Percentiles rank a stretch among this genome's conserved stretches.
phyloP scores from a whole-genome alignment of 2,888 invertebrate genomes.

The Fissipunctia ypsillon region DNA sequence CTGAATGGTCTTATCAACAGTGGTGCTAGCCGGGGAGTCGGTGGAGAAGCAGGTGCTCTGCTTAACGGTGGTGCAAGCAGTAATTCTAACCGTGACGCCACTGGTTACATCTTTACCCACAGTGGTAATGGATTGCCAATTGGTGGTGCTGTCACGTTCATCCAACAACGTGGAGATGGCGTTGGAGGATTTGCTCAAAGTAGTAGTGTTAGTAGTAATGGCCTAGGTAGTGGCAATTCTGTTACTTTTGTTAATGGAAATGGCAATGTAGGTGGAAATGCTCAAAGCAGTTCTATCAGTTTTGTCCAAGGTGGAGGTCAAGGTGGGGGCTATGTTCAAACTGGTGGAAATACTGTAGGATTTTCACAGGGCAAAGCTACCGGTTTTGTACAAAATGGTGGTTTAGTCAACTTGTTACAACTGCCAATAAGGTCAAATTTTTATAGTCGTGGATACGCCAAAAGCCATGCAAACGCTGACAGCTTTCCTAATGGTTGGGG shows the following conservation, averaged over 20 bases:
- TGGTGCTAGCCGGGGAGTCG: neutral
- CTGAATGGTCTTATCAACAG: constrained; percentile 7
- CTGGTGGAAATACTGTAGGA: neutral
- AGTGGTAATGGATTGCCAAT: constrained; percentile 12
- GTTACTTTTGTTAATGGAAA: neutral
- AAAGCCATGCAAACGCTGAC: neutral
- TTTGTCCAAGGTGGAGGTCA: neutral
- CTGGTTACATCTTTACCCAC: constrained; percentile 10
- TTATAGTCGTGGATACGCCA: neutral
- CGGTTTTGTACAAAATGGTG: neutral
- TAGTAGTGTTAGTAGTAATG: constrained; percentile 11
- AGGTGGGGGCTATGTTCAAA: neutral
- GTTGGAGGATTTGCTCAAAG: constrained; percentile 1
- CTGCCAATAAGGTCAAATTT: neutral
- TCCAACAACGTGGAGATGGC: constrained; percentile 15
- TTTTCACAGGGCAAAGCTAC: neutral
- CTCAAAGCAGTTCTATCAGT: constrained; percentile 18
- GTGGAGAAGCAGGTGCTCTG: neutral
- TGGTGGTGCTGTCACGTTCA: constrained; percentile 10
- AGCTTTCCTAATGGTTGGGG: too few species aligned
- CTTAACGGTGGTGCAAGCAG: neutral
- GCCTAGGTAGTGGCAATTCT: constrained; percentile 4
- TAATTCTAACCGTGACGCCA: neutral
- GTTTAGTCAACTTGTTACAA: neutral
- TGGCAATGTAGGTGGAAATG: neutral